Evolutionary conservation across 2,113 vertebrate species (phyloP).

Genomic region (Spea bombifrons): DNA sequence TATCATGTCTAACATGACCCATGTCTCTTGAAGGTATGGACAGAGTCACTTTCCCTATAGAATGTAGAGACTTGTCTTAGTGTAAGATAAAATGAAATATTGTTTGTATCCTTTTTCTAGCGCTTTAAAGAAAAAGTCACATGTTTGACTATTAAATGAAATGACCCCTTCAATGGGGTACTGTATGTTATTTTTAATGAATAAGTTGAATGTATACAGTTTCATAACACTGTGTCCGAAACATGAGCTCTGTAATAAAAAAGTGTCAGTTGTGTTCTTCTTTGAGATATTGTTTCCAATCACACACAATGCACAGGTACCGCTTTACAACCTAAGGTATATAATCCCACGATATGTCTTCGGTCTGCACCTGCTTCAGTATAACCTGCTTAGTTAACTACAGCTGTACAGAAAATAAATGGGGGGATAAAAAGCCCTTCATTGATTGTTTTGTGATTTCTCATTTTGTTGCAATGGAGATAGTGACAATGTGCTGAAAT

Average conservation of each 20-base stretch:
- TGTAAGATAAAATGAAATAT: too few species aligned
- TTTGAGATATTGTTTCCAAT: background rate
- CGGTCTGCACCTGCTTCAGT: background rate
- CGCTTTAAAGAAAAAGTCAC: too few species aligned
- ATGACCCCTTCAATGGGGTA: too few species aligned
- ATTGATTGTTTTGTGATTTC: conserved; percentile 37
- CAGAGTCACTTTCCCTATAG: too few species aligned
- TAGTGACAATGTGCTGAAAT: conserved; percentile 37
- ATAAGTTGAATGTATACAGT: conserved; percentile 33
- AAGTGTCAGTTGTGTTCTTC: background rate
- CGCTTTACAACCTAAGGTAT: background rate
- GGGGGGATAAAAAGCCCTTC: background rate
- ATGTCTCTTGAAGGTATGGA: too few species aligned
- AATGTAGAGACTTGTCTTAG: too few species aligned
- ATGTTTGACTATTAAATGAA: too few species aligned
- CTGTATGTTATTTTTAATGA: conserved; percentile 2
- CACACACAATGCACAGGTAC: background rate
- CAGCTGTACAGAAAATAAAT: conserved; percentile 20
- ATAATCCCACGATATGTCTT: conserved; percentile 15
- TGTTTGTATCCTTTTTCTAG: too few species aligned
- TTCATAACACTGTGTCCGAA: conserved; percentile 21
- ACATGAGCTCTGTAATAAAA: conserved; percentile 4
- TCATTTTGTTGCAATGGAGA: conserved; percentile 33
- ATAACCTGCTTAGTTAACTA: conserved; percentile 18
- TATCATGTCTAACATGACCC: too few species aligned